Base-by-base conservation (phyloP, 2,113 vertebrate genomes). In the Mungos mungo region DNA sequence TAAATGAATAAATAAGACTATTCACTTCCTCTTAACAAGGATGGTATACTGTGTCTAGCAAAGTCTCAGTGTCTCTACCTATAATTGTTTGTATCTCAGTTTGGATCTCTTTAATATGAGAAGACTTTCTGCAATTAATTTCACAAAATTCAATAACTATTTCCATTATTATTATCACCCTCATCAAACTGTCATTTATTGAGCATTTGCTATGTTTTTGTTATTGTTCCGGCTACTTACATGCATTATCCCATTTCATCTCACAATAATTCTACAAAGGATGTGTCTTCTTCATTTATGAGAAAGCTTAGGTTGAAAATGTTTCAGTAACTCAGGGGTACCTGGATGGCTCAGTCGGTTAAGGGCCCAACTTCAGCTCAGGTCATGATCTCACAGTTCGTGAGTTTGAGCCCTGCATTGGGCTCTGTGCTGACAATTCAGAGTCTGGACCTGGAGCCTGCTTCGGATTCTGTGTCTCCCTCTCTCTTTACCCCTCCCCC, bases 261-360 rank as follows among this genome's bases (percentile, higher is more conserved):
- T n/a, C 57, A 92, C 15, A 79, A 8, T 85, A 88, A 90, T 11
- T 79, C 29, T 69, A 57, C 25, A 80, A 90, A 95, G 60, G 16
- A 72, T 13, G 21, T 74, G 31, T 10, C 86, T 45, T 87, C 27
- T 96, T 92, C 72, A 82, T 65, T 95, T 69, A 81, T 74, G 72
- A 92, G 81, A 90, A 89, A 92, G 74, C 13, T 54, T 38, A 52
- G 23, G 29, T 72, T 76, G 60, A 92, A n/a, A 60, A 97, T 60
- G 21, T 93, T 74, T 72, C 72, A 19, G 47, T 77, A 84, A 74
- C 21, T 93, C 35, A 95, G 21, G 57, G 57, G 57, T 2, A 19
- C 57, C 57, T 60, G 21, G 57, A 7, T 60, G 57, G 57, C 57
- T 60, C 57, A 60, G 21, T 60, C 18, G 1, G 21, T 60, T 23